Base-by-base conservation (phyloP, 2,797 vertebrate species). In the Poecilia wingei region DNA sequence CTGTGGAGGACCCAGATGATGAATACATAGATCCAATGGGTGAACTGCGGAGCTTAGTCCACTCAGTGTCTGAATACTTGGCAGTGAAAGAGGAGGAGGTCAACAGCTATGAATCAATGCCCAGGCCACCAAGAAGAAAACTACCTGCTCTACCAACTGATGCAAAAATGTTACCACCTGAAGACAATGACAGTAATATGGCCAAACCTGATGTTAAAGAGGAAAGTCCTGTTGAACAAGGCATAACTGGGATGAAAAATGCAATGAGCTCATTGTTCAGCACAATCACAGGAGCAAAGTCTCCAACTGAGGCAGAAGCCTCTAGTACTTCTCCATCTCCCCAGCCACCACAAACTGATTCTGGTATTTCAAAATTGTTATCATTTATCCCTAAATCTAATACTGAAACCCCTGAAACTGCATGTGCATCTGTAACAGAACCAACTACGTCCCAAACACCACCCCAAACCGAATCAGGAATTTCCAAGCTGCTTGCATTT, bases 71-170 rank as follows among this genome's bases (percentile, higher is more conserved):
- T 61, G 97, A 98, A 87, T 99, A 99, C 87, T 93, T 99, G 81
- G 96, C 96, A 76, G 96, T 98, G 83, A 99, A 99, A 86, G 98
- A 99, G 90, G 96, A 99, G 84, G 98, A 99, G 93, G 97, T 99
- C 75, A 98, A 94, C 77, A 97, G 94, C 79, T 97, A 97, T 87
- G 96, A 96, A 88, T 89, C 95, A 0, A 80, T 97, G 77, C 93
- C 97, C 59, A 95, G 96, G 90, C 88, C 90, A n/a, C 84, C 90
- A 75, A 92, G 91, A 87, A 92, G 94, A 86, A 95, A 91, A 86
- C 90, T 95, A 1, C 93, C 94, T 31, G 14, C 85, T 41, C 83
- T 94, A 55, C 95, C 95, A 66, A 90, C 79, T 0, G 81, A 83
- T 53, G 72, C 74, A 43, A 86, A 87, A 80, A 51, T 57, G 51